Base-by-base conservation (phyloP, 2,888 invertebrate genomes). In the Lasioglossum pauxillum region DNA sequence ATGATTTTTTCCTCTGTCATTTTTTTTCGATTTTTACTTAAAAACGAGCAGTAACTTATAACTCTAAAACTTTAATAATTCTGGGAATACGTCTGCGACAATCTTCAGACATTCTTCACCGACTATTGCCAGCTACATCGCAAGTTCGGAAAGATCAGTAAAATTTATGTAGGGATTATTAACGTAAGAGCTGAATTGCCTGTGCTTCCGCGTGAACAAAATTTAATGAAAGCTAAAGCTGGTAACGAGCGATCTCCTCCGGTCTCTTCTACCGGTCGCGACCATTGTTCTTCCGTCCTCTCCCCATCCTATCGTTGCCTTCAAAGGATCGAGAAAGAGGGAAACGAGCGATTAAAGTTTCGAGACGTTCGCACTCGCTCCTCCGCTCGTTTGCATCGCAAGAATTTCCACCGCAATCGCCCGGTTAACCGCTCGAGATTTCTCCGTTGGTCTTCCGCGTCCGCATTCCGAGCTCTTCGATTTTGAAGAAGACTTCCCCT, bases 301-400 rank as follows among this genome's bases (percentile, higher is more conserved):
- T 31, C 16, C 27, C 16, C 27, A 14, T 31, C 27, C n/a, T 5
- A 5, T 60, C 60, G 60, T n/a, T 60, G 27, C 31, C 27, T 16
- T 16, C 16, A 27, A 60, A 60, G 27, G 60, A 60, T 27, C 27
- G 60, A 27, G 60, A 60, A 27, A 27, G 27, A 27, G 60, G 60
- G 27, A 27, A 27, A 27, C 27, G 60, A 60, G 14, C 60, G 60
- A 60, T 60, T 60, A 60, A 60, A 60, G 27, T 60, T 60, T 60
- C 27, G 60, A 27, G 60, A 60, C 27, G 46, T 16, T 46, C 46
- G 53, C 53, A 16, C 46, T 46, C 16, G 53, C 10, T n/a, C 53
- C 53, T 27, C 27, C 60, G 60, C 60, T 60, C 60, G 60, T 60
- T 60, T 60, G 60, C 60, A 60, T 60, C 60, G 60, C 60, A 60